These are phyloP conservation scores for Macroglossus sobrinus DNA, from an alignment of 2,113 vertebrate genomes.

Conservation along the genomic window DNA sequence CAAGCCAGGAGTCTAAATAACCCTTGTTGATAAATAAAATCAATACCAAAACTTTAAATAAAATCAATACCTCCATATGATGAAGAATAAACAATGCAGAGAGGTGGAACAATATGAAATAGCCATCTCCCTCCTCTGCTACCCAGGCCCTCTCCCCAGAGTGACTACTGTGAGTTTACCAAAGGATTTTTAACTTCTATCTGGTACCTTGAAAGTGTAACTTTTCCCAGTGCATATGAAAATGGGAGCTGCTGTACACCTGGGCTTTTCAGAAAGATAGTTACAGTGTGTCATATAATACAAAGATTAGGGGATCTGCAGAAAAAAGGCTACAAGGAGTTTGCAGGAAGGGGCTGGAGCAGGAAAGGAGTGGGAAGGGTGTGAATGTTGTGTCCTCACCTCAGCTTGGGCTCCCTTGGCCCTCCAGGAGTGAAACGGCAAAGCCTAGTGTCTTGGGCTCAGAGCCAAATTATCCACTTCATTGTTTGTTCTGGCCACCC, in stretches of 20 bases:
- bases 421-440: not conserved
- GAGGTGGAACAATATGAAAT: not conserved
- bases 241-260: not conserved
- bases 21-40: not conserved
- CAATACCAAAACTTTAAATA: not conserved
- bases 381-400: not conserved
- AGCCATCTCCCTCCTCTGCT: not conserved
- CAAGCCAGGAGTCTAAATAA: not conserved
- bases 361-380: not conserved
- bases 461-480: conserved; percentile 11
- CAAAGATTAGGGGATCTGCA: not conserved
- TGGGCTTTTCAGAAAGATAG: not conserved
- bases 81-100: not conserved
- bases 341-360: not conserved
- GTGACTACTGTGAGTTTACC: not conserved
- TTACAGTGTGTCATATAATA: not conserved
- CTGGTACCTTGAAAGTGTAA: conserved; percentile 22
- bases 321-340: not conserved
- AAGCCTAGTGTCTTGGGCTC: conserved; percentile 20
- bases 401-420: not conserved
- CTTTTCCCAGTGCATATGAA: not conserved
- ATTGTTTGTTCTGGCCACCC: conserved; percentile 50
- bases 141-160: not conserved
- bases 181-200: not conserved
- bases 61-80: not conserved